Evolutionary conservation across 2,888 invertebrate species (phyloP).

Genomic region (Aspidiotus rigidus): DNA sequence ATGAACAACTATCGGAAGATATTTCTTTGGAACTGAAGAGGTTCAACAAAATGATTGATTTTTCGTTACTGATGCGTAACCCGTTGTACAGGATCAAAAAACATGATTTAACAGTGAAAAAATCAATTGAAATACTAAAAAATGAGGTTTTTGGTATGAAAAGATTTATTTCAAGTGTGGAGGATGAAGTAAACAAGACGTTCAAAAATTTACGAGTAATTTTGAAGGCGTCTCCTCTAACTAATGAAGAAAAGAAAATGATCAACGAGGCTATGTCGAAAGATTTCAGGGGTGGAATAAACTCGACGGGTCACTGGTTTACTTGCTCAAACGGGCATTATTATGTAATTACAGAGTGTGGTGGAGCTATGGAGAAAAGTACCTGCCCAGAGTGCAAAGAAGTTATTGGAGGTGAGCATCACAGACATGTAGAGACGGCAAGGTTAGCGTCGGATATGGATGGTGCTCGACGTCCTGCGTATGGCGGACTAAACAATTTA

Average conservation of each 20-base stretch:
- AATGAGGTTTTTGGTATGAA: constrained; percentile 35
- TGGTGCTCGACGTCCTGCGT: constrained; percentile 47
- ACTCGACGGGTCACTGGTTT: constrained; percentile 55
- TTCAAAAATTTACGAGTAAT: constrained; percentile 36
- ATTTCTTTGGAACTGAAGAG: constrained; percentile 20
- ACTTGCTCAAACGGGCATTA: constrained; percentile 61
- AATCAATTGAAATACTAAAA: constrained; percentile 23
- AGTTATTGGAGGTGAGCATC: constrained; percentile 49
- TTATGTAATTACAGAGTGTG: constrained; percentile 59
- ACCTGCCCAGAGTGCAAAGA: constrained; percentile 52
- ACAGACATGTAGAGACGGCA: constrained; percentile 47
- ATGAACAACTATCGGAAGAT: neutral
- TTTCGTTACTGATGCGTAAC: neutral
- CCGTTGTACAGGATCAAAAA: neutral
- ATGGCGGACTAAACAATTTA: constrained; percentile 34
- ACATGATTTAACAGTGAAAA: constrained; percentile 4
- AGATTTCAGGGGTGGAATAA: constrained; percentile 42
- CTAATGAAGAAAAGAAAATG: constrained; percentile 47
- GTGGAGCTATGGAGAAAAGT: constrained; percentile 51
- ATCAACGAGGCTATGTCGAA: constrained; percentile 41
- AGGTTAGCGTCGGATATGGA: constrained; percentile 50
- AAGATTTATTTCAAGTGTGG: constrained; percentile 36
- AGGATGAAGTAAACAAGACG: constrained; percentile 36
- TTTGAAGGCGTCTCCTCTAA: constrained; percentile 40
- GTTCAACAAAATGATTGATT: constrained; percentile 21